phyloP scores from a whole-genome alignment of 1,140 invertebrate genomes.

The Aporrectodea caliginosa region DNA sequence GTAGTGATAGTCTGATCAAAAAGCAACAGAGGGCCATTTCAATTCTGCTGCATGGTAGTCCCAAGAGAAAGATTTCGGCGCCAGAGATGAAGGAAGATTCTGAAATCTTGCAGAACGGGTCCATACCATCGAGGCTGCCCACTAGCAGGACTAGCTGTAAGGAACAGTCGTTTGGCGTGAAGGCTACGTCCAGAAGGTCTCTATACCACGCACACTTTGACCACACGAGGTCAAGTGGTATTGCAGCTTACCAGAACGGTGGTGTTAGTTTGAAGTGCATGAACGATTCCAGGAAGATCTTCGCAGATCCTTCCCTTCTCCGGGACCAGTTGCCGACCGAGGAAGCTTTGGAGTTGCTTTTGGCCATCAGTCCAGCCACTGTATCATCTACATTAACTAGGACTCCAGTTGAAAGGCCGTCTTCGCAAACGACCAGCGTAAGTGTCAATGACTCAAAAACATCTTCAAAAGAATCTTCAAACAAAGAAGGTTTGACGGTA shows the following conservation, averaged over 20 bases:
- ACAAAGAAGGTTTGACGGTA: too few relatives aligned
- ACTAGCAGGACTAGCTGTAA: not conserved
- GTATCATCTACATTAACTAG: not conserved
- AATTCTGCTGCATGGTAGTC: too few relatives aligned
- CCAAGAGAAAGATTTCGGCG: too few relatives aligned
- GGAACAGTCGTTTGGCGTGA: not conserved
- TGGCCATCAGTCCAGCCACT: not conserved
- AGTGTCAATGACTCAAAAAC: too few relatives aligned
- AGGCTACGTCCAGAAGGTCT: not conserved
- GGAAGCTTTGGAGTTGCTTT: not conserved
- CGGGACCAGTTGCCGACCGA: not conserved
- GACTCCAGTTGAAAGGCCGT: not conserved
- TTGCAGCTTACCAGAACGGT: not conserved
- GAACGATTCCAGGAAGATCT: not conserved
- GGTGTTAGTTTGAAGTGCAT: not conserved
- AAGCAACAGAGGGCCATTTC: not conserved
- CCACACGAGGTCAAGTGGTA: not conserved
- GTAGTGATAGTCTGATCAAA: not conserved
- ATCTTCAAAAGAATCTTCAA: not conserved
- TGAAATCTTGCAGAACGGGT: too few relatives aligned
- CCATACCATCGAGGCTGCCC: not conserved
- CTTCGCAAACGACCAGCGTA: not conserved
- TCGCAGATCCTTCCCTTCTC: not conserved
- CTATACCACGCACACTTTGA: not conserved
- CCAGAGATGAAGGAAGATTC: too few relatives aligned